Percentiles rank a stretch among this genome's conserved stretches.
phyloP scores from a whole-genome alignment of 2,888 invertebrate genomes.

The Tenthredo livida region DNA sequence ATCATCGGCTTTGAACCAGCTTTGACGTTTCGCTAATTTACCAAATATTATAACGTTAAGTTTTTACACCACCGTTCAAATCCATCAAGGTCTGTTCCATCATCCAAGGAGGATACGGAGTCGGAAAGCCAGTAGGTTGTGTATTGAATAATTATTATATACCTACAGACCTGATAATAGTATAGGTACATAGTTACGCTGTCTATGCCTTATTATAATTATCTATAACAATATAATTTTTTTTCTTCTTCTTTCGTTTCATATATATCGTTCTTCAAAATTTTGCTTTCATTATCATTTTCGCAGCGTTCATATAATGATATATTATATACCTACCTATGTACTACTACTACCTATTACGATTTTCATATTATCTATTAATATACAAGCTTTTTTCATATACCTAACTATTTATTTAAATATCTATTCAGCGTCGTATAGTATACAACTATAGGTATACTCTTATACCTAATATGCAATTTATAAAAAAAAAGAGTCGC shows the following conservation, averaged over 20 bases:
- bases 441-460: neutral
- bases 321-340: too few relatives aligned
- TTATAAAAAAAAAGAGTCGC: neutral
- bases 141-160: neutral
- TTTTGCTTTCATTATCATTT: neutral
- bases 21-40: constrained; percentile 70
- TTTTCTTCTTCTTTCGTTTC: neutral
- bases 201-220: neutral
- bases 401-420: neutral
- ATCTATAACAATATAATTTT: neutral
- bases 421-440: neutral
- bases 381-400: neutral
- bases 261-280: neutral
- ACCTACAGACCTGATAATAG: neutral
- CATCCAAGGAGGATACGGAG: constrained; percentile 69
- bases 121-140: constrained; percentile 63
- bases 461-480: neutral
- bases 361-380: neutral
- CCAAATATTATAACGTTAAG: constrained; percentile 67
- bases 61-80: constrained; percentile 66
- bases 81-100: constrained; percentile 71
- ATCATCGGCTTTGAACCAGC: constrained; percentile 54
- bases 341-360: neutral
- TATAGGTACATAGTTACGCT: neutral
- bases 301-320: neutral